Evolutionary conservation across 1,140 invertebrate species (phyloP), one percentile per base, ranked within the genome.

Genomic region (Bombus waltoni): DNA sequence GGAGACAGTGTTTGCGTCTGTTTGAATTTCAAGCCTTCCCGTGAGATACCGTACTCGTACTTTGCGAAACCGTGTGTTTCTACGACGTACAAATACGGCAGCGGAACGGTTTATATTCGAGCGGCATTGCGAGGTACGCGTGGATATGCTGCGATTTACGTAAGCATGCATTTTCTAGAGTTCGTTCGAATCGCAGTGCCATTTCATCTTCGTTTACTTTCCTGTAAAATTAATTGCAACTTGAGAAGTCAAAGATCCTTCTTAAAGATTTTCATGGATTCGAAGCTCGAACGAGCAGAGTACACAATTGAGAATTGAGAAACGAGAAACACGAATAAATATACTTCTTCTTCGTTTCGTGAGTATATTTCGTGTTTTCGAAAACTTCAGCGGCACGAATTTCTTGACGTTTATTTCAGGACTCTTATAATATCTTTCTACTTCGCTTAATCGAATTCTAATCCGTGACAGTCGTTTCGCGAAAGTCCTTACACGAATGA

Each of bases 21-120:
- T 32, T 81, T n/a, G 38, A 81, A 81, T 85, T 81, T 71, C 71
- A 81, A 75, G 42, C 47, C 22, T 32, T 38, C 18, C 3, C 32
- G 1, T 10, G 82, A 10, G 44, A 68, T 53, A 35, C 28, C 47
- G 25, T 18, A 6, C 2, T 15, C 9, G 28, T 18, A 57, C 3
- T 57, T 42, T 18, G 53, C 11, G 47, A 9, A 28, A 66, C 38
- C 74, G 65, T 38, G 47, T 62, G 35, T 28, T 28, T 57, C 40
- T 15, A 18, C 72, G 70, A 32, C 28, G 38, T 73, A 73, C n/a
- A 65, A 65, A 62, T 15, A 59, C 28, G 38, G 0, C 38, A 18
- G 13, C 2, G 10, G 0, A 0, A 25, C n/a, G 18, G 35, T 70
- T 68, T 78, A 62, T 62, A 62, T 62, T 35, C 44, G 15, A 38